Conservation (phyloP, 2,797 vertebrate species). For the Ptychobarbus kaznakovi region DNA sequence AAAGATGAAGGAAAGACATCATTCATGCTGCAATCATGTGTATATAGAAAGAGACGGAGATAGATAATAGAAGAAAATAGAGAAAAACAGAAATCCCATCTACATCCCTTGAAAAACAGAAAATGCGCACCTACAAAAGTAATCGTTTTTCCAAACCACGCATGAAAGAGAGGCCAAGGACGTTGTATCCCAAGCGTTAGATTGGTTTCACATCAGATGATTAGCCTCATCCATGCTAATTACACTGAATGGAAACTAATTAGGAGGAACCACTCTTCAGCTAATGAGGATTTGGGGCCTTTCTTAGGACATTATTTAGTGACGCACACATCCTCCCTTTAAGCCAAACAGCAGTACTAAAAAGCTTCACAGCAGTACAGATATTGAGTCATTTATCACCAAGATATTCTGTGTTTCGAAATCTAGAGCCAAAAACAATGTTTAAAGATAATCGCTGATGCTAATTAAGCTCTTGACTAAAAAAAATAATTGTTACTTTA, state of each 20-base stretch:
- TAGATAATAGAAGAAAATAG: background rate
- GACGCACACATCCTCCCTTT: conserved; percentile 49
- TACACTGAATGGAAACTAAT: conserved; percentile 98
- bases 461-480: conserved; percentile 1
- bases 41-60: background rate
- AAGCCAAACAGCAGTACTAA: conserved; percentile 58
- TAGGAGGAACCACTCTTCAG: conserved; percentile 94
- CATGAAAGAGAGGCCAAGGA: conserved; percentile 94
- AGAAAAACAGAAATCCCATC: background rate
- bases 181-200: conserved; percentile 90
- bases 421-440: conserved; percentile 16
- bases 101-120: background rate
- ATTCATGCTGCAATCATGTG: background rate
- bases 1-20: conserved; percentile 22
- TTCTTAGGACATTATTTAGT: conserved; percentile 84
- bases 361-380: conserved; percentile 14
- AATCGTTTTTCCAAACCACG: conserved; percentile 72
- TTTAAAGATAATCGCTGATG: background rate
- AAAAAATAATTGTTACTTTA: background rate
- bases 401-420: background rate
- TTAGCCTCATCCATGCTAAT: conserved; percentile 96
- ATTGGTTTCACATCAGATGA: conserved; percentile 97
- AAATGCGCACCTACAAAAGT: conserved; percentile 22
- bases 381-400: conserved; percentile 32
- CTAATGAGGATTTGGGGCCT: conserved; percentile 94